Percentiles rank a stretch among this genome's conserved stretches.
These are phyloP conservation scores for Oxyruncus cristatus DNA, from an alignment of 2,113 vertebrate species.

Conservation along the genomic window DNA sequence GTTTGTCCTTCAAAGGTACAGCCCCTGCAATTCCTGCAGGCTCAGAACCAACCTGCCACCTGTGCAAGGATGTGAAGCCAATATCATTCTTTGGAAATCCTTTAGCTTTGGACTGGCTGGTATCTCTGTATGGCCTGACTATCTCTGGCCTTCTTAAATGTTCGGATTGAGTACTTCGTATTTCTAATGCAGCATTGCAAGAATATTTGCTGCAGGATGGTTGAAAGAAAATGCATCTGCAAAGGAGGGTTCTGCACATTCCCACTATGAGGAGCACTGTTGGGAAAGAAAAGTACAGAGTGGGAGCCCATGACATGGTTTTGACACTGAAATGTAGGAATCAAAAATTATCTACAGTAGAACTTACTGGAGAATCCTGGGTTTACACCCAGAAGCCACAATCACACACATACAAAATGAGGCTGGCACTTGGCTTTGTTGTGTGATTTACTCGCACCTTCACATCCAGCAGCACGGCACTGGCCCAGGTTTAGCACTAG, in stretches of 20 bases:
- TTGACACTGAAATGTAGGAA: not conserved
- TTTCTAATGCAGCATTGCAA: not conserved
- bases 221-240: not conserved
- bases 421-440: not conserved
- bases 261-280: accelerated
- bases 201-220: not conserved
- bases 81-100: not conserved
- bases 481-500: not conserved
- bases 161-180: not conserved
- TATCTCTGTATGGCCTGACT: not conserved
- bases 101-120: not conserved
- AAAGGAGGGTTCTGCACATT: not conserved
- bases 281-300: not conserved
- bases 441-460: not conserved
- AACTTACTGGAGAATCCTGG: not conserved
- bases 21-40: not conserved
- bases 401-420: not conserved
- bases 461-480: not conserved
- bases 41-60: not conserved
- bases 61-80: not conserved
- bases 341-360: not conserved
- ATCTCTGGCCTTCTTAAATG: not conserved
- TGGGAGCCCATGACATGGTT: accelerated
- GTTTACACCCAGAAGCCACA: not conserved
- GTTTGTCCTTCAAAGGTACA: not conserved